Evolutionary conservation across 2,113 vertebrate species (phyloP), one percentile per base, ranked within the genome.

Genomic region (Pygoscelis antarcticus): DNA sequence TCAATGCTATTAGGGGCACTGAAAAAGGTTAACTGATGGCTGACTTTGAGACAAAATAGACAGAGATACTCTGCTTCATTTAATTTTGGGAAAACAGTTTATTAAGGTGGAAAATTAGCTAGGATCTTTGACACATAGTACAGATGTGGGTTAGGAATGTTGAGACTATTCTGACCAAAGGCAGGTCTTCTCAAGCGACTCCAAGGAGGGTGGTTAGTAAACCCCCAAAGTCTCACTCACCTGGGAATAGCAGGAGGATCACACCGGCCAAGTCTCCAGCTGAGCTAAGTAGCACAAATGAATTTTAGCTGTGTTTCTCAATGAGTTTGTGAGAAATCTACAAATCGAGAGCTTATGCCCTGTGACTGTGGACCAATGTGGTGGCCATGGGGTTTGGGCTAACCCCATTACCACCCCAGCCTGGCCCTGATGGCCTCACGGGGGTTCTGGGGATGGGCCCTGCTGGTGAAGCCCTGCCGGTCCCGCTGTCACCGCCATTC

Each of bases 271-370:
- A 69, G 46, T 57, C 11, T 90, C 18, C 65, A 66, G 9, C 36
- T 76, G 74, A 87, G 7, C 47, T 66, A 64, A 72, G n/a, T 12
- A 79, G 51, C 17, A 80, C 36, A 77, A 58, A 74, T 55, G 2
- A 57, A n/a, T 90, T 77, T 83, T 54, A 44, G 7, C 25, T 57
- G 5, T 64, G 25, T 62, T 83, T 91, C 58, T 85, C 54, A 69
- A 60, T n/a, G 17, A n/a, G 9, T 68, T 36, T 83, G 27, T 83
- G 57, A 76, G 57, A 71, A 71, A 40, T 23, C 23, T 80, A 38
- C 21, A 72, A 68, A 71, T 0, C 0, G 1, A 83, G 26, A 57
- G 5, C 7, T 88, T 82, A 17, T 5, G 11, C 14, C 29, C 5
- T 1, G 1, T 32, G 34, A 29, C 4, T 61, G 6, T 38, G 46